Percentiles rank a stretch among this genome's conserved stretches.
phyloP scores from a whole-genome alignment of 2,888 invertebrate species.

The Ryuthela nishihirai region DNA sequence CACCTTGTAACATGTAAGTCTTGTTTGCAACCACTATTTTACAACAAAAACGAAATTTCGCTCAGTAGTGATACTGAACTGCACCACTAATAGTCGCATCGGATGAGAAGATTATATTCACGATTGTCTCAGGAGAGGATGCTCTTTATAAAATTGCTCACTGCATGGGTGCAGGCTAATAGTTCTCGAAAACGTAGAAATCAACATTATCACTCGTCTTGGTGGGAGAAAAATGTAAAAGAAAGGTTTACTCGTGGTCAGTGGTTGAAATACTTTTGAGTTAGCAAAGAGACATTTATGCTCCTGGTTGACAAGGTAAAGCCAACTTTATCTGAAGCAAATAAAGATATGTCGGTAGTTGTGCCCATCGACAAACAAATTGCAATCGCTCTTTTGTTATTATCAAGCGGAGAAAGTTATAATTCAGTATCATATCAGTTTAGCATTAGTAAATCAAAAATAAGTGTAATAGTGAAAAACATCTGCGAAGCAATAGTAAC shows the following conservation, averaged over 20 bases:
- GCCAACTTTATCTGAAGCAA: not conserved
- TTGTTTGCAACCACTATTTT: too few relatives aligned
- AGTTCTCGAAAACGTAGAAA: not conserved
- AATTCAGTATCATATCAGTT: constrained; percentile 4
- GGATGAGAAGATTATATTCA: not conserved
- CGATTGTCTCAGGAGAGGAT: not conserved
- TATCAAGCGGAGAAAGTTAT: constrained; percentile 13
- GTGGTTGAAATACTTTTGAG: constrained; percentile 15
- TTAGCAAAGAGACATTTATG: constrained; percentile 8
- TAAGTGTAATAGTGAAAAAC: constrained; percentile 4
- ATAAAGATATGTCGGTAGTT: too few relatives aligned
- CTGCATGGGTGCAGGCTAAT: not conserved
- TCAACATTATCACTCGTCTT: not conserved
- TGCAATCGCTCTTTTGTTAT: constrained; percentile 10
- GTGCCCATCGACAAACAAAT: constrained; percentile 7
- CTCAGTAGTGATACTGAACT: too few relatives aligned
- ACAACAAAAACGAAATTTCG: too few relatives aligned
- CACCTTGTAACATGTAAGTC: too few relatives aligned
- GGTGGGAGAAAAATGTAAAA: constrained; percentile 7
- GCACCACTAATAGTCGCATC: too few relatives aligned
- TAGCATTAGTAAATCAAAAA: not conserved
- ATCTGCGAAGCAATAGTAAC: constrained; percentile 8
- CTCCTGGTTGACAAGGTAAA: constrained; percentile 1
- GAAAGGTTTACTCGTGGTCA: constrained; percentile 2
- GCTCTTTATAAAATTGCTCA: constrained; percentile 2